Evolutionary conservation across 2,113 vertebrate genomes (phyloP).

Genomic region (Neolamprologus tretocephalus): DNA sequence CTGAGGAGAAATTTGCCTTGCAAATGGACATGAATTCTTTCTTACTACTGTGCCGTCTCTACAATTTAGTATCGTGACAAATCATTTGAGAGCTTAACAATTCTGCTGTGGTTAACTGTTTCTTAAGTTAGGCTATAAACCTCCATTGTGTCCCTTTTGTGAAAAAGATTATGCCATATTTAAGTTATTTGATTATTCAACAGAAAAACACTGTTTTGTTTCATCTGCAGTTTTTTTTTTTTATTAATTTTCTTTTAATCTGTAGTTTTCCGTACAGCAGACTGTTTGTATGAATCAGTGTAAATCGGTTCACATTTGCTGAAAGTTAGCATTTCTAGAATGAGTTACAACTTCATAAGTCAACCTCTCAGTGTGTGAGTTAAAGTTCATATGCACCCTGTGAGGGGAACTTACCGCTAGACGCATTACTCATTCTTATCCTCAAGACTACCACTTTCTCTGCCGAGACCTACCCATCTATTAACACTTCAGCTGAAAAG

Average conservation of each 20-base stretch:
- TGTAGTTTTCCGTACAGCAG: neutral
- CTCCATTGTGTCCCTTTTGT: neutral
- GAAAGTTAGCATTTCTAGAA: neutral
- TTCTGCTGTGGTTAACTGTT: constrained; percentile 22
- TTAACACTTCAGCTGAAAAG: constrained; percentile 21
- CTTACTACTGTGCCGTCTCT: constrained; percentile 3
- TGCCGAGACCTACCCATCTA: constrained; percentile 6
- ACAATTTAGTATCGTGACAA: constrained; percentile 34
- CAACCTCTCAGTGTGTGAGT: neutral
- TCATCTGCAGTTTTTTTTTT: neutral
- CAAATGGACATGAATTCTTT: constrained; percentile 21
- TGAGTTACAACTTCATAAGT: constrained; percentile 11
- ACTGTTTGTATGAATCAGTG: constrained; percentile 3
- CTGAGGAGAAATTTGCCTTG: constrained; percentile 31
- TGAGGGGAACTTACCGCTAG: neutral
- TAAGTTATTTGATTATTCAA: constrained; percentile 24
- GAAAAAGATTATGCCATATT: neutral
- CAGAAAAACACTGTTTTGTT: neutral
- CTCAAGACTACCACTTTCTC: neutral
- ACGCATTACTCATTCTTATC: constrained; percentile 21
- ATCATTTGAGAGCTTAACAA: constrained; percentile 15
- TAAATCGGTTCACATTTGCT: neutral
- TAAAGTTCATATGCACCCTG: constrained; percentile 6
- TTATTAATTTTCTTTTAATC: neutral
- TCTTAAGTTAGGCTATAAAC: neutral